phyloP scores from a whole-genome alignment of 2,797 vertebrate genomes.

The Gallinago stenura region DNA sequence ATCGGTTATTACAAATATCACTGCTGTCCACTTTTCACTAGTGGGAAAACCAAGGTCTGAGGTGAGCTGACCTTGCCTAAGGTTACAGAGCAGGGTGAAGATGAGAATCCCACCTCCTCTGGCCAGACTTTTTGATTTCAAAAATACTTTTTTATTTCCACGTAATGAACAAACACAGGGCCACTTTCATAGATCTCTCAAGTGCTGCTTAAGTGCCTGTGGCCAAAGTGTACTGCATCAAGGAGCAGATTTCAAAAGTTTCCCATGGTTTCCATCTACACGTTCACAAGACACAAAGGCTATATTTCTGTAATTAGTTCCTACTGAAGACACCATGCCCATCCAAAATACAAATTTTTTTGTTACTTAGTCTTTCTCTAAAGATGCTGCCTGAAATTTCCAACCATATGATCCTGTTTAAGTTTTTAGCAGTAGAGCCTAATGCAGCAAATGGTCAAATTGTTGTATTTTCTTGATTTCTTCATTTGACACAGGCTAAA shows the following conservation, averaged over 20 bases:
- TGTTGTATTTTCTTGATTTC: background rate
- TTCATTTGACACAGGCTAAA: background rate
- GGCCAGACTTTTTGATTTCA: background rate
- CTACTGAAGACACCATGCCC: background rate
- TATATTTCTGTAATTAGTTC: background rate
- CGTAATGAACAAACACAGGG: background rate
- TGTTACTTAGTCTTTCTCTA: background rate
- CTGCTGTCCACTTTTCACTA: background rate
- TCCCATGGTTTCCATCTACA: background rate
- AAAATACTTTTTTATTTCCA: background rate
- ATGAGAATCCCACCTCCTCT: background rate
- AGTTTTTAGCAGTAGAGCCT: background rate
- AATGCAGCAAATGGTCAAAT: background rate
- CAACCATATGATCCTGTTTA: background rate
- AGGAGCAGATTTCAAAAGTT: background rate
- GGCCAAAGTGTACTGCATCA: background rate
- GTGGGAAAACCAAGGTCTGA: background rate
- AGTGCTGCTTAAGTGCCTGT: accelerated
- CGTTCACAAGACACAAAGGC: background rate
- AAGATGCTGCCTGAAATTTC: background rate
- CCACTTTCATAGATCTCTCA: background rate
- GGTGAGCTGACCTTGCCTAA: background rate
- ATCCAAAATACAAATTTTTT: background rate
- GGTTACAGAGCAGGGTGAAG: background rate
- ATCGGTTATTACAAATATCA: background rate